Conservation (phyloP, 2,797 vertebrate species). For the Erethizon dorsatum region DNA sequence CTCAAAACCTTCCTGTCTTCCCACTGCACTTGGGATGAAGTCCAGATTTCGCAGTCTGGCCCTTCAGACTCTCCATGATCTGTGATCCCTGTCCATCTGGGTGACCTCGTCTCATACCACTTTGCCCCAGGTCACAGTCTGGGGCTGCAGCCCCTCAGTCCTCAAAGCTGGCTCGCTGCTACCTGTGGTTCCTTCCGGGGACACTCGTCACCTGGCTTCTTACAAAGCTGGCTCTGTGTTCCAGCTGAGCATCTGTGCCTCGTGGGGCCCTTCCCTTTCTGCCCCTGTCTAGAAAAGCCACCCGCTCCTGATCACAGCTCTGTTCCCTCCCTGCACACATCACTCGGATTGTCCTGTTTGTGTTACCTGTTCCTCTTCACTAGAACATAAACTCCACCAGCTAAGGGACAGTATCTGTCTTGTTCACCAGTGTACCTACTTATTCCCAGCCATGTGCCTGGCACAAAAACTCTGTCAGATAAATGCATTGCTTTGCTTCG, state of each 20-base stretch:
- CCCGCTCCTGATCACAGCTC: background rate
- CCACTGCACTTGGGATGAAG: slow-evolving; percentile 4
- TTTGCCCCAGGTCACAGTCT: background rate
- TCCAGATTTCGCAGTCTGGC: background rate
- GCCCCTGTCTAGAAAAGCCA: background rate
- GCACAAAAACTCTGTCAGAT: background rate
- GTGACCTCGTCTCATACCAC: background rate
- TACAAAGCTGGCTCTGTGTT: background rate
- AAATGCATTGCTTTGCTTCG: background rate
- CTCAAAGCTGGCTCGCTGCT: background rate
- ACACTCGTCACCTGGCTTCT: background rate
- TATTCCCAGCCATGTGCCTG: background rate
- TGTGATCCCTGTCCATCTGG: slow-evolving; percentile 1
- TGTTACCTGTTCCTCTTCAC: background rate
- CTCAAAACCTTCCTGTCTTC: slow-evolving; percentile 15
- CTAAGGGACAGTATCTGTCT: background rate
- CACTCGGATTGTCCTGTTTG: background rate
- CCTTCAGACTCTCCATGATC: background rate
- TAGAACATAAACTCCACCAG: background rate
- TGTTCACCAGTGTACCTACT: background rate
- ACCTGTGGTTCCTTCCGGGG: background rate
- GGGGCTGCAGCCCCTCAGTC: too few relatives aligned
- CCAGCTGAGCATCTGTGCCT: background rate
- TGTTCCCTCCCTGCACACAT: background rate
- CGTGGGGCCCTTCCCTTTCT: background rate